Evolutionary conservation across 2,797 vertebrate species (phyloP).

Genomic region (Champsocephalus esox): DNA sequence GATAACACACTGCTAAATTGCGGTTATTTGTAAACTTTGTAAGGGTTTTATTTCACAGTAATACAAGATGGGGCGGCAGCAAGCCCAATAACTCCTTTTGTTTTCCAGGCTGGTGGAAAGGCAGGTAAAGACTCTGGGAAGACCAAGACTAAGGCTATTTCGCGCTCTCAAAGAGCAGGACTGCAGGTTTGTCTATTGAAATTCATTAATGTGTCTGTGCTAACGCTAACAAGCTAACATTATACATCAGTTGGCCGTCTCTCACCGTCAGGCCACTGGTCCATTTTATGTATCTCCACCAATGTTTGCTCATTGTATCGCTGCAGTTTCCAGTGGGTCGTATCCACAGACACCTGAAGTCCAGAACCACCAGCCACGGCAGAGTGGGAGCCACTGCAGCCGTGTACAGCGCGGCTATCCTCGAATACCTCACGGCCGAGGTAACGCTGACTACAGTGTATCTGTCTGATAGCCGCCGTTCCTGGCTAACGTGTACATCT

Average conservation of each 20-base stretch:
- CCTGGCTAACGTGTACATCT: rapidly evolving
- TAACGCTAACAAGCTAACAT: constrained; percentile 28
- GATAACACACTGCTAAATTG: neutral
- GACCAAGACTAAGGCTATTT: constrained; percentile 96
- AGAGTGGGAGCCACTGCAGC: constrained; percentile 87
- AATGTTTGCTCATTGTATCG: neutral
- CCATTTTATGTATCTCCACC: neutral
- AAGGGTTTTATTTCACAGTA: rapidly evolving
- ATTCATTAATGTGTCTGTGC: constrained; percentile 22
- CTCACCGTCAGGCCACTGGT: neutral
- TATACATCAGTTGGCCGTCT: constrained; percentile 6
- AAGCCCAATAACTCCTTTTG: neutral
- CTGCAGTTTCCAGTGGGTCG: constrained; percentile 86
- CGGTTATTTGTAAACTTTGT: rapidly evolving
- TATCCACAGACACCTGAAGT: constrained; percentile 88
- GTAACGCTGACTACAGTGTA: constrained; percentile 58
- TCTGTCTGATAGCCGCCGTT: neutral
- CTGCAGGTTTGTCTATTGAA: constrained; percentile 87
- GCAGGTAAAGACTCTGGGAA: constrained; percentile 97
- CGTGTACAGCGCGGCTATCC: constrained; percentile 87
- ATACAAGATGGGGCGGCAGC: rapidly evolving
- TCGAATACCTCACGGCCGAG: constrained; percentile 95
- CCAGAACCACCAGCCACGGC: constrained; percentile 88
- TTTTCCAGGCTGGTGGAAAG: constrained; percentile 92
- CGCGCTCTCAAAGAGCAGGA: constrained; percentile 95